Evolutionary conservation across 2,888 invertebrate genomes (phyloP).

Genomic region (Lymantria dispar): DNA sequence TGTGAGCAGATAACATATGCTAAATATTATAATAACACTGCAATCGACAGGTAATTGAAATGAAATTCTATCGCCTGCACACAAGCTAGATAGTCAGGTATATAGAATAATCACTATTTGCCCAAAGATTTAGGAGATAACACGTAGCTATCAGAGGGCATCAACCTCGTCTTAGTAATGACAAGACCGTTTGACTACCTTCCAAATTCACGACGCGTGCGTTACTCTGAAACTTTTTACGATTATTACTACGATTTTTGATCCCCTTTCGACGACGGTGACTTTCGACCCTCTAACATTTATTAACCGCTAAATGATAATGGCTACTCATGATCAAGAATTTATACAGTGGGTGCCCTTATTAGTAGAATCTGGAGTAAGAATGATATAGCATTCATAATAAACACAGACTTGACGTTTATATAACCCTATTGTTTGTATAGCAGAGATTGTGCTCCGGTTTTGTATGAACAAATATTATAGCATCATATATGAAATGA

Average conservation of each 20-base stretch:
- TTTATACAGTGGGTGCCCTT: constrained; percentile 50
- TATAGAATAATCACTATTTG: constrained; percentile 20
- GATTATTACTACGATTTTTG: constrained; percentile 75
- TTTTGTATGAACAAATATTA: constrained; percentile 27
- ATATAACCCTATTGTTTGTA: constrained; percentile 34
- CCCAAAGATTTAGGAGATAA: constrained; percentile 39
- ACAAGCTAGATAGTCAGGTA: constrained; percentile 21
- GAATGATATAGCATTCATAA: constrained; percentile 24
- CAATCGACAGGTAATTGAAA: no score
- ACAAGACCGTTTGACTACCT: constrained; percentile 59
- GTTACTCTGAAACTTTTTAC: constrained; percentile 74
- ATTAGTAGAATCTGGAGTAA: constrained; percentile 37
- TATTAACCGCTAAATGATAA: constrained; percentile 76
- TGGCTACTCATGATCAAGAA: constrained; percentile 61
- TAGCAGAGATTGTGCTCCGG: constrained; percentile 22
- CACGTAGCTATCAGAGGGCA: constrained; percentile 39
- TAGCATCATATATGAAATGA: constrained; percentile 15
- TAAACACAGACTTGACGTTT: constrained; percentile 28
- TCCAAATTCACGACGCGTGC: constrained; percentile 68
- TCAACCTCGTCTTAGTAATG: constrained; percentile 53
- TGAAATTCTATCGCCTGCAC: constrained; percentile 2
- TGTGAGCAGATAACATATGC: no score
- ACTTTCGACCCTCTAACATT: constrained; percentile 59
- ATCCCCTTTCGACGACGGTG: constrained; percentile 57
- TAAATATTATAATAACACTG: no score